Base-by-base conservation (phyloP, 2,888 invertebrate genomes). In the Bombylius major region DNA sequence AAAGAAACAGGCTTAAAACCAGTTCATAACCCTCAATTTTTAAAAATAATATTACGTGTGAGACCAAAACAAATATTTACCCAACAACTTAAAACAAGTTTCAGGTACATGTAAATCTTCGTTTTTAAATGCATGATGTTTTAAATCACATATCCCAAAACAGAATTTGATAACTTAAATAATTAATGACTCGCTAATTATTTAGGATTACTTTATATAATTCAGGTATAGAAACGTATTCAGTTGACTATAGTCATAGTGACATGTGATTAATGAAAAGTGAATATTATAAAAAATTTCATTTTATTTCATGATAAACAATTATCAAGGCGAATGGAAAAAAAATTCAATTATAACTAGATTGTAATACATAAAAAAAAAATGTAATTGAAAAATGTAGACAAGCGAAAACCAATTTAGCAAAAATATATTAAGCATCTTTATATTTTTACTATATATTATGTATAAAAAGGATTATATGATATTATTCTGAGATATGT, bases 181-280 rank as follows among this genome's bases (percentile, higher is more conserved):
- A 64, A 64, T 63, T 64, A 63, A 64, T 64, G 64, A 64, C 61
- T 61, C 59, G 62, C 63, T 64, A 64, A 64, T 64, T 64, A 64
- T 63, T 64, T 62, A 64, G 64, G 64, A 63, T 64, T 64, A 62
- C 60, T 58, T 14, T 45, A 14, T 12, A 36, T 31, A 46, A n/a
- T 48, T 47, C 58, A 55, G 61, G 59, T 61, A 57, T 56, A 51
- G 39, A 39, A 42, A 39, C 14, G 42, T 61, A 55, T 60, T 56
- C 56, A 56, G 54, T 54, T 60, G 54, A 56, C 55, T 54, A n/a
- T n/a, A n/a, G n/a, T n/a, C n/a, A n/a, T n/a, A 54, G 55, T 56
- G 53, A 57, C 51, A 54, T 59, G 53, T 62, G 60, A 64, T 64
- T 62, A 63, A 64, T 64, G 61, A 56, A 51, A 61, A 58, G 44